A percentile compares a stretch with the other conserved stretches of the same genome.
Conservation (phyloP, 2,113 vertebrate genomes). For the Phylloscopus whistleri region DNA sequence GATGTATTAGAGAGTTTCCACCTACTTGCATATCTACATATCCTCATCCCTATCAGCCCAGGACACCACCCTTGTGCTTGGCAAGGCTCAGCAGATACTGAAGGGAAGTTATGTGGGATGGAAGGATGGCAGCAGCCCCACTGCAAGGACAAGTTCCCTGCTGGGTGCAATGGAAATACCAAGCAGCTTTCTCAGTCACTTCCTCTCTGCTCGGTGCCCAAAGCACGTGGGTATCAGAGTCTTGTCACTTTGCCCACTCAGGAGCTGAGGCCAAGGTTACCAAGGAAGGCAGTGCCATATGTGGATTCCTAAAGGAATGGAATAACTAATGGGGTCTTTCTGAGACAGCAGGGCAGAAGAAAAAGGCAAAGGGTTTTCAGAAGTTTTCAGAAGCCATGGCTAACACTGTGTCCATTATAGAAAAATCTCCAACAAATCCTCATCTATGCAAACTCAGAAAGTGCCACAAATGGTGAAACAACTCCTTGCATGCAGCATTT, state of each 20-base stretch:
- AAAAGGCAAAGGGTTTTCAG: not conserved
- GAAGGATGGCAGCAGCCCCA: not conserved
- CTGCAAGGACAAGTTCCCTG: not conserved
- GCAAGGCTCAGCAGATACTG: not conserved
- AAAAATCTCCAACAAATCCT: not conserved
- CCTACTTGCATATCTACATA: slow-evolving; percentile 64
- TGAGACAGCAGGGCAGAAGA: not conserved
- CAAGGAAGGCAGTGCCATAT: not conserved
- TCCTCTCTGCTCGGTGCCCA: not conserved
- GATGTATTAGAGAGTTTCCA: slow-evolving; percentile 72
- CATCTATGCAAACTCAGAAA: not conserved
- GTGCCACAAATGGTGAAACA: slow-evolving; percentile 14
- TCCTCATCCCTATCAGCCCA: slow-evolving; percentile 12
- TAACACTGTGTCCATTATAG: not conserved
- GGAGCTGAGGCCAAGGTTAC: not conserved
- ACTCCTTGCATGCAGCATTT: not conserved
- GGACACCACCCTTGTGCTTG: not conserved
- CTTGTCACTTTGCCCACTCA: not conserved
- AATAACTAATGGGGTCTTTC: not conserved
- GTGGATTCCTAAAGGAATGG: not conserved
- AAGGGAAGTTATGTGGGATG: not conserved
- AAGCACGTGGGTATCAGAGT: not conserved
- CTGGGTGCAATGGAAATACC: not conserved
- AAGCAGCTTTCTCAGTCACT: not conserved
- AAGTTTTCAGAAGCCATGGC: not conserved